Conservation (phyloP, 1,140 invertebrate genomes). For the Drosophila gunungcola region DNA sequence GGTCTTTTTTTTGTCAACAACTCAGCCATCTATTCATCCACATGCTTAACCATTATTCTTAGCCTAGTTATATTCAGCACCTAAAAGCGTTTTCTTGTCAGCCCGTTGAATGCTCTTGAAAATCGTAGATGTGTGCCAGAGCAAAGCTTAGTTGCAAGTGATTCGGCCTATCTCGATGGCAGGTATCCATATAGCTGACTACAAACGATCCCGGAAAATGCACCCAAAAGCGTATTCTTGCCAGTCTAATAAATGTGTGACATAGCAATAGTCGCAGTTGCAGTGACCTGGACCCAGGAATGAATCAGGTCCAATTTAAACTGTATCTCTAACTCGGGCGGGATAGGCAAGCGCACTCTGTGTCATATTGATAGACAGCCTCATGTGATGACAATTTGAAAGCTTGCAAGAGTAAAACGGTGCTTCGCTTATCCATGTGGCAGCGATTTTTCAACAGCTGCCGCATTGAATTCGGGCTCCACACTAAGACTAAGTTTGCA, state of each 20-base stretch:
- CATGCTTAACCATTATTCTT: constrained; percentile 12
- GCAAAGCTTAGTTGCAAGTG: constrained; percentile 47
- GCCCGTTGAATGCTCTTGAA: constrained; percentile 59
- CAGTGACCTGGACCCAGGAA: constrained; percentile 43
- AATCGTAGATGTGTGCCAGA: constrained; percentile 72
- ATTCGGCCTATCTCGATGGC: constrained; percentile 5
- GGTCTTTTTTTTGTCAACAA: constrained; percentile 3
- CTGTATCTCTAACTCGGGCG: not conserved
- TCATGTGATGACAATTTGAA: constrained; percentile 67
- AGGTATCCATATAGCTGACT: constrained; percentile 30
- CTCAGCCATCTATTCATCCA: not conserved
- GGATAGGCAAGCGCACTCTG: constrained; percentile 56
- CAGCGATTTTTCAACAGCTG: constrained; percentile 23
- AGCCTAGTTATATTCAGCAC: constrained; percentile 36
- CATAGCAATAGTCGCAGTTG: constrained; percentile 52
- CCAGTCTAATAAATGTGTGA: constrained; percentile 64
- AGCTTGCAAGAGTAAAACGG: constrained; percentile 55
- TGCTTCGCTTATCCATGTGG: constrained; percentile 55
- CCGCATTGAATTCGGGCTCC: constrained; percentile 54
- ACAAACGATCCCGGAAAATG: constrained; percentile 18
- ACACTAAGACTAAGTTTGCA: constrained; percentile 50
- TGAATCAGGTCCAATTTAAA: constrained; percentile 12
- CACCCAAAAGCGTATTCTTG: constrained; percentile 81
- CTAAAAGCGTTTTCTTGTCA: constrained; percentile 74
- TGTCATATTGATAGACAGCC: constrained; percentile 44